Conservation (phyloP, 2,888 invertebrate species). For the Eubasilissa splendida region DNA sequence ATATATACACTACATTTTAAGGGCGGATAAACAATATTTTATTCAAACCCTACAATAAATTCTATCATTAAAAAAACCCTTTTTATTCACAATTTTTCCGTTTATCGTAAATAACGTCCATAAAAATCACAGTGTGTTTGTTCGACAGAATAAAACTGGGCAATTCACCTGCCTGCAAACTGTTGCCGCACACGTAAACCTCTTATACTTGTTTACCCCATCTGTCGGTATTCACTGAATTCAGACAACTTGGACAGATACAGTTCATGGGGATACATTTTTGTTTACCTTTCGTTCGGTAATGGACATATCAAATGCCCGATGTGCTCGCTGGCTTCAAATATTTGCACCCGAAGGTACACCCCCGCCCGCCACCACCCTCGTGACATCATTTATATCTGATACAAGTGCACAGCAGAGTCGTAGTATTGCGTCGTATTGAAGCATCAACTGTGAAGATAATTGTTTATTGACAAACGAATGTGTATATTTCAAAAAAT, state of each 20-base stretch:
- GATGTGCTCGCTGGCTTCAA: not conserved
- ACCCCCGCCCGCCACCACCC: too few species aligned
- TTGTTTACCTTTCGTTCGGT: not conserved
- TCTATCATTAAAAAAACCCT: too few species aligned
- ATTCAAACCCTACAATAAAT: too few species aligned
- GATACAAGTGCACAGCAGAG: too few species aligned
- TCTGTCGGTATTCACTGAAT: slow-evolving; percentile 4
- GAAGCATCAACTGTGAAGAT: too few species aligned
- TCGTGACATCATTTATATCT: too few species aligned
- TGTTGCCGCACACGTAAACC: not conserved
- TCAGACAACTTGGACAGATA: not conserved
- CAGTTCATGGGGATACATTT: slow-evolving; percentile 7
- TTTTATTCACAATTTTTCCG: not conserved
- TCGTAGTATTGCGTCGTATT: too few species aligned
- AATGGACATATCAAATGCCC: not conserved
- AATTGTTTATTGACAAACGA: too few species aligned
- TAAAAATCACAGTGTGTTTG: not conserved
- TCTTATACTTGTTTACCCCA: not conserved
- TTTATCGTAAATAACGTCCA: slow-evolving; percentile 8
- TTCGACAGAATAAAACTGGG: slow-evolving; percentile 4
- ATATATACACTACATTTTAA: too few species aligned
- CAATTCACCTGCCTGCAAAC: slow-evolving; percentile 5
- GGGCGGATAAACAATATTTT: too few species aligned
- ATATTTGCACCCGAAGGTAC: too few species aligned
- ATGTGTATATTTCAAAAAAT: too few species aligned